A percentile compares a stretch with the other conserved stretches of the same genome.
Conservation (phyloP, 2,888 invertebrate genomes). For the Tetranychus truncatus region DNA sequence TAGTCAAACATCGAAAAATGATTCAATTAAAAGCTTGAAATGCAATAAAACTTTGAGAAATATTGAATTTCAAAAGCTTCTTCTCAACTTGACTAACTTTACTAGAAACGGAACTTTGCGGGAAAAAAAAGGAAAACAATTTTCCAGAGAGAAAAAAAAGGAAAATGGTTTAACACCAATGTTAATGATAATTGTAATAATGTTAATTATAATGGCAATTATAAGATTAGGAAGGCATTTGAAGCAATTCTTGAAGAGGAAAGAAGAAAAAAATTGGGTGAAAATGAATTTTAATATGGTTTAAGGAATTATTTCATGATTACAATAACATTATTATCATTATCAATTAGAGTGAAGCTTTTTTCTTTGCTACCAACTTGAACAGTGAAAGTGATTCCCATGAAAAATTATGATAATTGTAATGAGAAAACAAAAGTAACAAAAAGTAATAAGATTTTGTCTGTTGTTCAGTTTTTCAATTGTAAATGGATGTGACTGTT, state of each 20-base stretch:
- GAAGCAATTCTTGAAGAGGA: not conserved
- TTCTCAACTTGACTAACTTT: too few relatives aligned
- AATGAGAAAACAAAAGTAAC: too few relatives aligned
- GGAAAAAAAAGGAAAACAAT: too few relatives aligned
- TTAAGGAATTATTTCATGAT: not conserved
- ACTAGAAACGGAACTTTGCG: too few relatives aligned
- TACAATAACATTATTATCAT: not conserved
- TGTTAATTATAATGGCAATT: not conserved
- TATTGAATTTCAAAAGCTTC: too few relatives aligned
- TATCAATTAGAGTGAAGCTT: not conserved
- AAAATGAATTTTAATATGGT: constrained; percentile 2
- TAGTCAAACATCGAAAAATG: too few relatives aligned
- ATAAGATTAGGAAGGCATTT: constrained; percentile 4
- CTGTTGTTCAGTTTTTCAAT: too few relatives aligned
- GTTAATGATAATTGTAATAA: constrained; percentile 5
- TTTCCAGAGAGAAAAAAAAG: too few relatives aligned
- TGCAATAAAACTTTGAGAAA: too few relatives aligned
- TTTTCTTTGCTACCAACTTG: not conserved
- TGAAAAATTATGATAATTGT: not conserved
- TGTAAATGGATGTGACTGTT: too few relatives aligned
- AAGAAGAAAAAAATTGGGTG: not conserved
- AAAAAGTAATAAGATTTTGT: too few relatives aligned
- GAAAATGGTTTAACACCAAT: not conserved
- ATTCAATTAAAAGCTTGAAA: too few relatives aligned
- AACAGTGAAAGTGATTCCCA: constrained; percentile 10